Conservation (phyloP, 2,888 invertebrate genomes). For the Heterodera filipjevi region DNA sequence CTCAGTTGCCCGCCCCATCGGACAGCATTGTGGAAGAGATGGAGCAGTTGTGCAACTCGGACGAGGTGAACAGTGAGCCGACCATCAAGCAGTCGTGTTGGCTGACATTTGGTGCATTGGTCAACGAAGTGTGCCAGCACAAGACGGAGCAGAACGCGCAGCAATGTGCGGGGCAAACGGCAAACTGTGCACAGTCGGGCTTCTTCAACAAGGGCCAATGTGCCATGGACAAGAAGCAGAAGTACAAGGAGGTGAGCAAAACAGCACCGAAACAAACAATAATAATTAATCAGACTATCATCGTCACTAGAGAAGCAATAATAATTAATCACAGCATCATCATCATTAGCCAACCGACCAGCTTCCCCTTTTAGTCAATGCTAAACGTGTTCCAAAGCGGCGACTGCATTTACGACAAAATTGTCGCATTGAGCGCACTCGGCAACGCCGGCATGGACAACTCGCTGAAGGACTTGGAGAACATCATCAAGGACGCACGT, state of each 20-base stretch:
- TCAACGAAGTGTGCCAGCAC: constrained; percentile 51
- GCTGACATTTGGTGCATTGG: constrained; percentile 47
- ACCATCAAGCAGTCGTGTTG: constrained; percentile 50
- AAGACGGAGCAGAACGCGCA: constrained; percentile 37
- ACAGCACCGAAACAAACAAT: too few relatives aligned
- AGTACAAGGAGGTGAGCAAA: constrained; percentile 39
- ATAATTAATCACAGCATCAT: neutral
- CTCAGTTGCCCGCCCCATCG: constrained; percentile 39
- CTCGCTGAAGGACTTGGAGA: constrained; percentile 54
- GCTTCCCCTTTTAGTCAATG: constrained; percentile 41
- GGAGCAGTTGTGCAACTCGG: constrained; percentile 40
- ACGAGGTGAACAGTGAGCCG: constrained; percentile 43
- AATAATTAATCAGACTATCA: too few relatives aligned
- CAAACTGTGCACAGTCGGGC: constrained; percentile 32
- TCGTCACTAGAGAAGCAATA: too few relatives aligned
- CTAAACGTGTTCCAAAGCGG: constrained; percentile 41
- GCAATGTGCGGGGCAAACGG: constrained; percentile 13
- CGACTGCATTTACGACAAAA: constrained; percentile 47
- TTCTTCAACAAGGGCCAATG: constrained; percentile 40
- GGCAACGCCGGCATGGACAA: constrained; percentile 61
- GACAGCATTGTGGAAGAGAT: constrained; percentile 34
- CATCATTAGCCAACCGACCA: too few relatives aligned
- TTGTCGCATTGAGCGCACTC: constrained; percentile 59
- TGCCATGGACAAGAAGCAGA: constrained; percentile 48
- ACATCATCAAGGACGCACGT: constrained; percentile 54